Evolutionary conservation across 2,113 vertebrate genomes (phyloP).

Genomic region (Oryzias javanicus): DNA sequence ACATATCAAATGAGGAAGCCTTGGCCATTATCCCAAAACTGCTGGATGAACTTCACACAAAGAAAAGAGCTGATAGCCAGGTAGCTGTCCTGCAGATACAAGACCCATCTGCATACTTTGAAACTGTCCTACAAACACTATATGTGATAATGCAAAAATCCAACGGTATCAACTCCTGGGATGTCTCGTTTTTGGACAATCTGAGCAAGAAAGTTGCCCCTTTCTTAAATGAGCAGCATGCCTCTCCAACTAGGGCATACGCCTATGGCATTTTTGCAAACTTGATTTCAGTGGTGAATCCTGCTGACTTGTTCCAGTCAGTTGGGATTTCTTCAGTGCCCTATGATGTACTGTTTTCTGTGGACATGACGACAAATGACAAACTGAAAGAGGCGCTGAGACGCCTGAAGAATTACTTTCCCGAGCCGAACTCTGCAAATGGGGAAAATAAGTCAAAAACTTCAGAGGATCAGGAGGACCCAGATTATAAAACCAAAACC

Average conservation of each 20-base stretch:
- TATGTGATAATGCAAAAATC: conserved; percentile 58
- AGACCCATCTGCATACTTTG: fast-evolving
- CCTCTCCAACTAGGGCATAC: neutral
- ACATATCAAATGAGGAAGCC: conserved; percentile 33
- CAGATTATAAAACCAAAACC: neutral
- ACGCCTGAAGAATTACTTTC: conserved; percentile 22
- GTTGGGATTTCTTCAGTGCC: conserved; percentile 48
- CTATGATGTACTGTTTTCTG: conserved; percentile 37
- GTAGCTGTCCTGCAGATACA: fast-evolving
- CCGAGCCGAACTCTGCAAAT: neutral
- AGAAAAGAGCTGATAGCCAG: fast-evolving
- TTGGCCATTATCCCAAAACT: conserved; percentile 6
- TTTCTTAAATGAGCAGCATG: neutral
- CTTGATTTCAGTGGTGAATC: conserved; percentile 24
- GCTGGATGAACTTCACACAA: conserved; percentile 7
- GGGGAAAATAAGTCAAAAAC: conserved; percentile 19
- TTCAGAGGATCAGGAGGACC: conserved; percentile 1
- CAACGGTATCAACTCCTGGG: conserved; percentile 26
- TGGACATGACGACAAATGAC: conserved; percentile 33
- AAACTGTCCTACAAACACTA: fast-evolving
- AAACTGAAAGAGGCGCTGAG: conserved; percentile 51
- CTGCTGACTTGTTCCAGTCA: conserved; percentile 8
- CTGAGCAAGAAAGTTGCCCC: conserved; percentile 38
- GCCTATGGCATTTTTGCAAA: conserved; percentile 44
- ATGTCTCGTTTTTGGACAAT: conserved; percentile 9